Conservation (phyloP, 1,140 invertebrate genomes). For the Camponotus floridanus region DNA sequence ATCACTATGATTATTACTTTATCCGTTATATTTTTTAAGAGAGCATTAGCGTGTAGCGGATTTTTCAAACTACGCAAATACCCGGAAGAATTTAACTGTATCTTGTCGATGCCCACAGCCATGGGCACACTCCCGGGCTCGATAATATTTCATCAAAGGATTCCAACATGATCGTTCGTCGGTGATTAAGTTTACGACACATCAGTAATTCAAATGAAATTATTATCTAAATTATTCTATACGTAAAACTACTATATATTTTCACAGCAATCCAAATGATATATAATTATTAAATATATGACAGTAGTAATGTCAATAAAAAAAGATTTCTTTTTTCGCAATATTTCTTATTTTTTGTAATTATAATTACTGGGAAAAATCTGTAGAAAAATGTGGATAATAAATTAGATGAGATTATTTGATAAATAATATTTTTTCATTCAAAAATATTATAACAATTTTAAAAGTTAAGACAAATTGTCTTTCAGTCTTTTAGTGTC, state of each 20-base stretch:
- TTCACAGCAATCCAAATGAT: too few species aligned
- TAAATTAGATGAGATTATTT: not conserved
- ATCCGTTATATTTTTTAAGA: too few species aligned
- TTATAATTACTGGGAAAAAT: not conserved
- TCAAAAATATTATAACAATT: constrained; percentile 4
- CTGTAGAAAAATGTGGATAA: not conserved
- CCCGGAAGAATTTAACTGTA: too few species aligned
- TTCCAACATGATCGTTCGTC: constrained; percentile 27
- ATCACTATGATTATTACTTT: too few species aligned
- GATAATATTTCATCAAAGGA: not conserved
- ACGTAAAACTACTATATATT: too few species aligned
- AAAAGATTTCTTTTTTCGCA: not conserved
- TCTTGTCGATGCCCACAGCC: too few species aligned
- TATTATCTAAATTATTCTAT: too few species aligned
- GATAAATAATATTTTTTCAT: not conserved
- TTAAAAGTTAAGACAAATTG: not conserved
- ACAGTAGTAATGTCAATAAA: not conserved
- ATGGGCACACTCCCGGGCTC: too few species aligned
- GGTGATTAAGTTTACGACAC: not conserved
- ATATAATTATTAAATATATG: too few species aligned
- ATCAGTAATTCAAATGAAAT: too few species aligned
- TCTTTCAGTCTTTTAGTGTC: not conserved
- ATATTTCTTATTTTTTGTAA: constrained; percentile 3
- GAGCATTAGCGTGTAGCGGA: too few species aligned
- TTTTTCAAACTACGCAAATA: too few species aligned